phyloP scores from a whole-genome alignment of 2,113 vertebrate genomes.

The Butorides virescens region DNA sequence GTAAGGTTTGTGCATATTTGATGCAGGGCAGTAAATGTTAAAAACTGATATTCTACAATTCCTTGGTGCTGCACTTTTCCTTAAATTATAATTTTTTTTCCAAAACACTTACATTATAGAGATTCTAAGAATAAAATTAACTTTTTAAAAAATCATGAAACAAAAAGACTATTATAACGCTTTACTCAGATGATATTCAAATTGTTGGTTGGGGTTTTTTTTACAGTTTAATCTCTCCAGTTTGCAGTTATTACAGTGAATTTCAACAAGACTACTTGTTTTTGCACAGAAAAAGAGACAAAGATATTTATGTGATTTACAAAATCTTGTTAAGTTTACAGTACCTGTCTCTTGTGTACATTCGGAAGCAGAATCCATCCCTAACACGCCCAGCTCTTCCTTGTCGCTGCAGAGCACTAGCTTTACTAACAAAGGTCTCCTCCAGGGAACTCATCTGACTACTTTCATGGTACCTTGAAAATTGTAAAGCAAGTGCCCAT shows the following conservation, averaged over 20 bases:
- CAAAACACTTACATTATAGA: background rate
- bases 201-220: background rate
- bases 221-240: background rate
- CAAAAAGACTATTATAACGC: background rate
- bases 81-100: background rate
- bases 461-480: conserved; percentile 91
- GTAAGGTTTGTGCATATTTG: background rate
- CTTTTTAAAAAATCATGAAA: background rate
- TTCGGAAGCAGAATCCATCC: conserved; percentile 92
- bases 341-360: conserved; percentile 87
- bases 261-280: background rate
- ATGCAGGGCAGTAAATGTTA: background rate
- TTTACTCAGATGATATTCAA: accelerated
- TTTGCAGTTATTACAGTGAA: background rate
- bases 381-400: conserved; percentile 92
- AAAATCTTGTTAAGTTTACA: background rate
- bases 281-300: background rate
- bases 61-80: background rate
- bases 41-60: background rate
- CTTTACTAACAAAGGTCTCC: conserved; percentile 96
- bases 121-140: background rate
- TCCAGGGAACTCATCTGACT: conserved; percentile 98
- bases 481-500: background rate
- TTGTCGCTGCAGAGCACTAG: conserved; percentile 95
- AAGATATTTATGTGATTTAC: background rate